A percentile compares a stretch with the other conserved stretches of the same genome.
These are phyloP conservation scores for Polypedilum vanderplanki DNA, from an alignment of 1,140 invertebrate species.

Conservation along the genomic window DNA sequence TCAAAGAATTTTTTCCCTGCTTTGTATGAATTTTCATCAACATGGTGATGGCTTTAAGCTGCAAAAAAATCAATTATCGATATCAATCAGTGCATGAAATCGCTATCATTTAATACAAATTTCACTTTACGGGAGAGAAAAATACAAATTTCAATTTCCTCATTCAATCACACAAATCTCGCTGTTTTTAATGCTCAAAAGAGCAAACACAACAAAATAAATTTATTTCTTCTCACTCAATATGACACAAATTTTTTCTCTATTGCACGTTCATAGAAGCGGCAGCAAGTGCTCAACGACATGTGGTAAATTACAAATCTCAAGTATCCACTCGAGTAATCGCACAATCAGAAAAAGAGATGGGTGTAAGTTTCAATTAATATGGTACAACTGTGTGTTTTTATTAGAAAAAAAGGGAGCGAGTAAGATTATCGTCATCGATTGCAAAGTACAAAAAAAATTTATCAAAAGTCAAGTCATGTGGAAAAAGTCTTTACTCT, in stretches of 20 bases:
- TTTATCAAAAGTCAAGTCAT: background rate
- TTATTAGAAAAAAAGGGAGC: background rate
- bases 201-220: background rate
- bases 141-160: too few relatives aligned
- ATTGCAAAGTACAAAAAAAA: background rate
- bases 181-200: background rate
- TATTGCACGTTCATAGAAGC: background rate
- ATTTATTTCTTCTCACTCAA: background rate
- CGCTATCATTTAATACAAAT: too few relatives aligned
- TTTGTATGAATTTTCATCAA: too few relatives aligned
- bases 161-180: too few relatives aligned
- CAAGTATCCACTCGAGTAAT: background rate
- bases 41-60: too few relatives aligned
- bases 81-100: too few relatives aligned
- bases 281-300: background rate
- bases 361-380: constrained; percentile 7
- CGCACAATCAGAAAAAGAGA: background rate
- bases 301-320: constrained; percentile 19
- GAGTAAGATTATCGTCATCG: too few relatives aligned
- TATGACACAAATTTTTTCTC: constrained; percentile 4
- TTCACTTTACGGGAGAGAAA: too few relatives aligned
- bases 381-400: background rate
- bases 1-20: too few relatives aligned
- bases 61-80: too few relatives aligned
- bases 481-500: background rate